Conservation (phyloP, 30 jellyfish, hydroid and myxozoan genomes). For the Aurelia coerulea region DNA sequence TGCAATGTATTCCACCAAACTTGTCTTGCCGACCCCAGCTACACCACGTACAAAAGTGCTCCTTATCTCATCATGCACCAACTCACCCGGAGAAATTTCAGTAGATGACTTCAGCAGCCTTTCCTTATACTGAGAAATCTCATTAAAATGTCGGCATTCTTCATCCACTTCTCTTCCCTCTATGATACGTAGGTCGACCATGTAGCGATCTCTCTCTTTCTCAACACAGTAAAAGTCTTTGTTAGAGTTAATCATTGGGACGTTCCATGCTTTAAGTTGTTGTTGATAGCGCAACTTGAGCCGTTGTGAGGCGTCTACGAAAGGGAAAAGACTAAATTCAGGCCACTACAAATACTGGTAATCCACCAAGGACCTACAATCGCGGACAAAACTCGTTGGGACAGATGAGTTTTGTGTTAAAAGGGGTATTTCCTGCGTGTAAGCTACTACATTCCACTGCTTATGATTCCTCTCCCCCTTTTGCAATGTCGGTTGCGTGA, state of each 20-base stretch:
- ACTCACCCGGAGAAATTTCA: background rate
- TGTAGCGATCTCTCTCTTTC: slow-evolving; percentile 21
- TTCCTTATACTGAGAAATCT: background rate
- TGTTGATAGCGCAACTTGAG: slow-evolving; percentile 5
- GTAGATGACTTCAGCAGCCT: background rate
- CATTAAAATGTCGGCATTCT: background rate
- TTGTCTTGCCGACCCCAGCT: slow-evolving; percentile 60
- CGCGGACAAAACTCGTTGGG: too few relatives aligned
- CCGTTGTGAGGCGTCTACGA: background rate
- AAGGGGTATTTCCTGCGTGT: too few relatives aligned
- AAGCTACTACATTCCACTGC: too few relatives aligned
- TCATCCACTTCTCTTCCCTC: slow-evolving; percentile 29
- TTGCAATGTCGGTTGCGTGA: too few relatives aligned
- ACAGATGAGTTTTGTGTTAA: too few relatives aligned
- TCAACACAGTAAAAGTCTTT: background rate
- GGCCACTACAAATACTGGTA: too few relatives aligned
- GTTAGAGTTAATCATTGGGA: slow-evolving; percentile 9
- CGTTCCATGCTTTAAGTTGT: slow-evolving; percentile 21
- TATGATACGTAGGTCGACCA: slow-evolving; percentile 6
- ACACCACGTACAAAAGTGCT: slow-evolving; percentile 36
- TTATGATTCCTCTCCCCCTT: too few relatives aligned
- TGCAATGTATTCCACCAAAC: slow-evolving; percentile 35
- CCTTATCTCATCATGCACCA: background rate
- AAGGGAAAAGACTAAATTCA: too few relatives aligned
- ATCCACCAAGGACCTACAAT: too few relatives aligned